Evolutionary conservation across 1,140 invertebrate species (phyloP).

Genomic region (Heliconius melpomene): DNA sequence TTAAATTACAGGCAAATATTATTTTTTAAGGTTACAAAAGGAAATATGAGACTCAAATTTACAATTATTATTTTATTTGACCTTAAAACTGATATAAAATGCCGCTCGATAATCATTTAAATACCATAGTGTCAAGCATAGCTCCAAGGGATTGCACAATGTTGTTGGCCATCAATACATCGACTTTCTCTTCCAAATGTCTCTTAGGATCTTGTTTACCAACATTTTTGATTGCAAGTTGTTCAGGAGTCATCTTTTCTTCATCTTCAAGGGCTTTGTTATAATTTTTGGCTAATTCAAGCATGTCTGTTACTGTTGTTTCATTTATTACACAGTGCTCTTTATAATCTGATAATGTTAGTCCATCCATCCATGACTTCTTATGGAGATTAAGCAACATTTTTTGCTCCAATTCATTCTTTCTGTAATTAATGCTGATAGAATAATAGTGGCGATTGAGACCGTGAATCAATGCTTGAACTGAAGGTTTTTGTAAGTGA

Average conservation of each 20-base stretch:
- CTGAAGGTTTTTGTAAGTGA: constrained; percentile 99
- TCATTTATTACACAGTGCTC: constrained; percentile 96
- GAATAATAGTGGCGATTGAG: constrained; percentile 99
- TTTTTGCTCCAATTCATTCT: constrained; percentile 99
- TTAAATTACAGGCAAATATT: neutral
- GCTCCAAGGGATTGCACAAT: constrained; percentile 99
- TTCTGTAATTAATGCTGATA: constrained; percentile 99
- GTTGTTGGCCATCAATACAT: constrained; percentile 98
- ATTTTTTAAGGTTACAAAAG: constrained; percentile 34
- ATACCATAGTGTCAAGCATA: constrained; percentile 99
- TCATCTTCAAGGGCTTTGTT: constrained; percentile 99
- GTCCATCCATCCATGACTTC: constrained; percentile 99
- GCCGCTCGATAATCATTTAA: constrained; percentile 81
- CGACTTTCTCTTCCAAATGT: constrained; percentile 99
- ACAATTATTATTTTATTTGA: constrained; percentile 52
- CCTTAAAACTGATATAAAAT: constrained; percentile 43
- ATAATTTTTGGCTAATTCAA: constrained; percentile 98
- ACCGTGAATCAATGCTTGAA: constrained; percentile 99
- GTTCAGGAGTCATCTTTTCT: constrained; percentile 99
- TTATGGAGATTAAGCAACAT: constrained; percentile 99
- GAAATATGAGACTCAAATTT: constrained; percentile 54
- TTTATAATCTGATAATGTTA: constrained; percentile 96
- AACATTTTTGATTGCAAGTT: constrained; percentile 99
- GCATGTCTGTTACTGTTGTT: constrained; percentile 96
- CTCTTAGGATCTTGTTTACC: constrained; percentile 99